A percentile compares a stretch with the other conserved stretches of the same genome.
These are phyloP conservation scores for Acanthisitta chloris DNA, from an alignment of 2,113 vertebrate genomes.

Conservation along the genomic window DNA sequence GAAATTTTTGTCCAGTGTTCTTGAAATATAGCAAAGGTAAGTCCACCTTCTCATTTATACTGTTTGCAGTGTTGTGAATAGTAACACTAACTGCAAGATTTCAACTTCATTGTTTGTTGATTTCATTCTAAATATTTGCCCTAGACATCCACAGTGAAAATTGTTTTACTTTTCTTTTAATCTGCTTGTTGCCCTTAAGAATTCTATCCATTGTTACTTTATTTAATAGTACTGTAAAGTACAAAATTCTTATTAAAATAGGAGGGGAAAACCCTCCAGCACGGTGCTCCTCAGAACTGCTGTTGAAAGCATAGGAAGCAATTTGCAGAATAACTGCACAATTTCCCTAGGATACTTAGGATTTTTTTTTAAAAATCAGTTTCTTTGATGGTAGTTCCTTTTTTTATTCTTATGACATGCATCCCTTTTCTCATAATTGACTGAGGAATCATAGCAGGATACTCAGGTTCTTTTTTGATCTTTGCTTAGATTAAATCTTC, in stretches of 20 bases:
- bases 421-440: not conserved
- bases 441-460: not conserved
- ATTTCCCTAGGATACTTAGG: not conserved
- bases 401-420: not conserved
- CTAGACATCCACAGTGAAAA: not conserved
- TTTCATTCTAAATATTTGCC: not conserved
- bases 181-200: not conserved
- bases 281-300: not conserved
- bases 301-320: not conserved
- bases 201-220: not conserved
- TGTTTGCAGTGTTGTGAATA: not conserved
- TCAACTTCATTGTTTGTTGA: not conserved
- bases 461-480: not conserved
- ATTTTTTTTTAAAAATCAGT: not conserved
- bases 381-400: not conserved
- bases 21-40: constrained; percentile 40
- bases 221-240: not conserved
- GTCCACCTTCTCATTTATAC: constrained; percentile 2
- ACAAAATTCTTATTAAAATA: not conserved
- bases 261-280: not conserved
- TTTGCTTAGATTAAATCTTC: not conserved
- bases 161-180: not conserved
- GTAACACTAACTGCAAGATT: not conserved
- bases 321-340: not conserved
- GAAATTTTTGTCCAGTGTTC: constrained; percentile 8